Evolutionary conservation across 2,113 vertebrate genomes (phyloP).

Genomic region (Bubalus kerabau): DNA sequence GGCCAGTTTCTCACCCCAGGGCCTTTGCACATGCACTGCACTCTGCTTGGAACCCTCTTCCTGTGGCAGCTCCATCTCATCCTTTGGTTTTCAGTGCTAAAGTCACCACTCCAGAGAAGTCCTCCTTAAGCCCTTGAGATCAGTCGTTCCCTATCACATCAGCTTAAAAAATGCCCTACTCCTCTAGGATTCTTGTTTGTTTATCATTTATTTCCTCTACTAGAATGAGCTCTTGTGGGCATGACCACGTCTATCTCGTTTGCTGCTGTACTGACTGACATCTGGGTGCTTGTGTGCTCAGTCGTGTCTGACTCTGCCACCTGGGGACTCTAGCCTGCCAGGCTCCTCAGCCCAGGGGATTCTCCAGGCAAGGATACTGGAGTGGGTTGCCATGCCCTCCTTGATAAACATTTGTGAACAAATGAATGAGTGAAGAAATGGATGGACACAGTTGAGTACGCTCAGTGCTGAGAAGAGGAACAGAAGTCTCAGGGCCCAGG

Average conservation of each 20-base stretch:
- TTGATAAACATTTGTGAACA: not conserved
- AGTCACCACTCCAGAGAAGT: not conserved
- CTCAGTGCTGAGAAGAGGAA: not conserved
- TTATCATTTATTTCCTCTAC: not conserved
- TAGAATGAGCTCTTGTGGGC: not conserved
- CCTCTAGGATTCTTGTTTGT: not conserved
- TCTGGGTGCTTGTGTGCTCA: not conserved
- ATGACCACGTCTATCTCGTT: not conserved
- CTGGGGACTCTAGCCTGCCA: not conserved
- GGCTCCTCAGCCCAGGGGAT: not conserved
- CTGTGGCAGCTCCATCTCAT: accelerated
- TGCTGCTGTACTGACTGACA: not conserved
- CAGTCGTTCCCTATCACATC: not conserved
- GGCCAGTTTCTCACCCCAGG: not conserved
- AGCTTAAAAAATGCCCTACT: not conserved
- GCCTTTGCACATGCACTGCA: not conserved
- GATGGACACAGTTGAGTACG: not conserved
- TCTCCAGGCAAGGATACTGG: not conserved
- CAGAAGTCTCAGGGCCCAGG: not conserved
- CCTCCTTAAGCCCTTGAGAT: not conserved
- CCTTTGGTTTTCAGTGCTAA: not conserved
- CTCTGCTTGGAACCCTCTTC: not conserved
- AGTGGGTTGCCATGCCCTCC: not conserved
- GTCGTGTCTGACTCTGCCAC: not conserved
- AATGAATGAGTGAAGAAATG: not conserved